Percentiles rank a stretch among this genome's conserved stretches.
These are phyloP conservation scores for Baronia brevicornis DNA, from an alignment of 2,888 invertebrate species.

Conservation along the genomic window DNA sequence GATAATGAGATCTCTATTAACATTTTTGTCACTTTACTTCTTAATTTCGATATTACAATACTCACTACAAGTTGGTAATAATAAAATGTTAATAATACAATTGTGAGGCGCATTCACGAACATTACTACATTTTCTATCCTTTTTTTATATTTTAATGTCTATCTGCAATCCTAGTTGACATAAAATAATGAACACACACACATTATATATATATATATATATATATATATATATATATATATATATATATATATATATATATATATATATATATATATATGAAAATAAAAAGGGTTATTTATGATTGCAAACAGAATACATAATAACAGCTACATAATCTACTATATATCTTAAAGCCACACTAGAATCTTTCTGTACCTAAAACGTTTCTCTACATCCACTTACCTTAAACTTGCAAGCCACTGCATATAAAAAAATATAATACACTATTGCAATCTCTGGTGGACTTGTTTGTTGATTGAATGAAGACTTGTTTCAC, in stretches of 20 bases:
- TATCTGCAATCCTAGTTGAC: conserved; percentile 37
- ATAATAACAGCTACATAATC: conserved; percentile 30
- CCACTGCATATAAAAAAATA: conserved; percentile 67
- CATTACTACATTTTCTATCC: conserved; percentile 56
- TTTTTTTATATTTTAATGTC: conserved; percentile 45
- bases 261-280: too few species aligned
- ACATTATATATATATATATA: too few species aligned
- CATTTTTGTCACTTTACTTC: conserved; percentile 56
- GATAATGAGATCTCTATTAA: conserved; percentile 72
- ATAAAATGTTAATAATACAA: conserved; percentile 45
- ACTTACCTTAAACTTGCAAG: conserved; percentile 35
- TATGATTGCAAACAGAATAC: conserved; percentile 14
- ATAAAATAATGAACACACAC: too few species aligned
- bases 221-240: too few species aligned
- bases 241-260: too few species aligned
- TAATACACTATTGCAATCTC: conserved; percentile 68
- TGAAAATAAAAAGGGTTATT: conserved; percentile 25
- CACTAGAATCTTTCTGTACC: conserved; percentile 24
- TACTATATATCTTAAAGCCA: conserved; percentile 14
- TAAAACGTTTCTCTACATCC: conserved; percentile 37
- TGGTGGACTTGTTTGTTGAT: conserved; percentile 55
- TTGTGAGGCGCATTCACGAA: conserved; percentile 50
- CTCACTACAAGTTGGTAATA: conserved; percentile 53
- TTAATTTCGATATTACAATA: conserved; percentile 51
- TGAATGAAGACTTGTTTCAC: conserved; percentile 50